Base-by-base conservation (phyloP, 1,140 invertebrate species). In the Cotesia vestalis region DNA sequence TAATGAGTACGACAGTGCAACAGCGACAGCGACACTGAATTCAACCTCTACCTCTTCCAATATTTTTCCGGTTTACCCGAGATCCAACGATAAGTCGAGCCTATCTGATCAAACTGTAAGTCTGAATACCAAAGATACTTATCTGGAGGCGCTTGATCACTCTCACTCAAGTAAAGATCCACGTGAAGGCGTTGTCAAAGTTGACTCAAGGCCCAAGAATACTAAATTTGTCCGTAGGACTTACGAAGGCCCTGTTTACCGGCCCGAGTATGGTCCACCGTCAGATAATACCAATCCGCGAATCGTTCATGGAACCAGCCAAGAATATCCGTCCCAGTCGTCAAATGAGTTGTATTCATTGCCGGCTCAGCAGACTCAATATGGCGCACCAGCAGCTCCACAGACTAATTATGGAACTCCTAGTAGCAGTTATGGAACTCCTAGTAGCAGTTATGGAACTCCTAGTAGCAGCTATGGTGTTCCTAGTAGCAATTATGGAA, bases 81-180 rank as follows among this genome's bases (percentile, higher is more conserved):
- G 71, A 53, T 64, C 6, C 69, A 46, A 9, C 57, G 17, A 20
- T 27, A 59, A 27, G 9, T 9, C 57, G 4, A 46, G 11, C 11
- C 40, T 11, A 46, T 46, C 40, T 46, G 40, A 46, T 46, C 40
- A 46, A 46, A 46, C 11, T 46, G 11, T 46, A 1, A 46, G 11
- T 46, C 11, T 46, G 5, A 46, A 46, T 46, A 11, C 73, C 9
- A 76, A 75, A 20, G 88, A 89, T 73, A 88, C 82, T 59, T 88
- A 88, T 40, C 74, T 87, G 20, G 82, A 88, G 40, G 88, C 87
- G 3, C 69, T 88, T 8, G 79, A 84, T 46, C 83, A 83, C 61
- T 88, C 87, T 1, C 86, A 85, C 4, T 81, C 77, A 57, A 82
- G 84, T 72, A 84, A 84, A 34, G 83, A 87, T 66, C 35, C 77